Evolutionary conservation across 2,888 invertebrate genomes (phyloP).

Genomic region (Cistogaster globosa): DNA sequence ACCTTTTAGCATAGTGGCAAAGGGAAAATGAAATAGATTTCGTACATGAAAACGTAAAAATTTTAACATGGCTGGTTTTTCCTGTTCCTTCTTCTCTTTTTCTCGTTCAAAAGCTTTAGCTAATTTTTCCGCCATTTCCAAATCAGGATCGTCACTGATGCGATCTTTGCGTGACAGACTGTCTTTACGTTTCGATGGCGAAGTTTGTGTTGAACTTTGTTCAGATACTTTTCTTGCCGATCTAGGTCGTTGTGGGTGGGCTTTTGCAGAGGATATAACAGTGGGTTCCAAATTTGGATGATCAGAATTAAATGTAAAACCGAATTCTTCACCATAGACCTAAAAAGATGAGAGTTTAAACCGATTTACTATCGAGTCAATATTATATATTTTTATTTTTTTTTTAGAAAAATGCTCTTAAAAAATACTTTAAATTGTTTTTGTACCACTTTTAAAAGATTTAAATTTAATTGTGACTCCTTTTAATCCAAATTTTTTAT

Average conservation of each 20-base stretch:
- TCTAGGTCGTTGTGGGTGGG: conserved; percentile 79
- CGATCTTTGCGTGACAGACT: conserved; percentile 88
- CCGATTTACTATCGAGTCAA: too few species aligned
- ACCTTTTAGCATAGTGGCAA: conserved; percentile 94
- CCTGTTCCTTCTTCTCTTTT: conserved; percentile 84
- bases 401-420: too few species aligned
- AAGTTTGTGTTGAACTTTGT: conserved; percentile 90
- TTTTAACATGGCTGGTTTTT: conserved; percentile 89
- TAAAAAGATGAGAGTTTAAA: conserved; percentile 76
- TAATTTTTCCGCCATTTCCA: conserved; percentile 81
- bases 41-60: conserved; percentile 92
- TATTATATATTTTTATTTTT: too few species aligned
- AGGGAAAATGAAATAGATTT: conserved; percentile 94
- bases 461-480: too few species aligned
- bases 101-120: conserved; percentile 81
- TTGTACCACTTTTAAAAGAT: too few species aligned
- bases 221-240: conserved; percentile 90
- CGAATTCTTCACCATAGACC: conserved; percentile 95
- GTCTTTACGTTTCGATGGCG: conserved; percentile 90
- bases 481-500: too few species aligned
- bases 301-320: conserved; percentile 85
- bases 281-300: conserved; percentile 83
- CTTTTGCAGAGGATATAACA: conserved; percentile 76
- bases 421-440: too few species aligned
- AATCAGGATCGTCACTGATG: conserved; percentile 82